A percentile compares a stretch with the other conserved stretches of the same genome.
Conservation (phyloP, 2,888 invertebrate species). For the Podabrus alpinus region DNA sequence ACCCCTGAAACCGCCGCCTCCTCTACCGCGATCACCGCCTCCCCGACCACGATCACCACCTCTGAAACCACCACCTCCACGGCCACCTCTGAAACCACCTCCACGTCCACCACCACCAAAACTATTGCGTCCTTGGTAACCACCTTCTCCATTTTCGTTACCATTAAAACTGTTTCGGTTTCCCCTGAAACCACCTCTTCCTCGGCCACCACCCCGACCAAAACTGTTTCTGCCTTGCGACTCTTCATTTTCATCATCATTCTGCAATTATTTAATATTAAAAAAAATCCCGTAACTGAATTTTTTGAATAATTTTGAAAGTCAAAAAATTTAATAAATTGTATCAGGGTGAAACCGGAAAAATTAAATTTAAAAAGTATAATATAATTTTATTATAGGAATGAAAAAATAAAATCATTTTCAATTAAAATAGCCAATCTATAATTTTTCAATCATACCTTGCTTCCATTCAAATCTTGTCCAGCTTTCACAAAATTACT, state of each 20-base stretch:
- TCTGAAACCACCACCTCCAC: slow-evolving; percentile 38
- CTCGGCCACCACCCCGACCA: not conserved
- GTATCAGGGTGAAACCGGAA: no score
- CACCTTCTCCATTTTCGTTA: not conserved
- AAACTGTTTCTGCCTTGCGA: slow-evolving; percentile 27
- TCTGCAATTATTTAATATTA: slow-evolving; percentile 21
- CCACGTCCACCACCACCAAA: slow-evolving; percentile 39
- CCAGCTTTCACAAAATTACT: slow-evolving; percentile 72
- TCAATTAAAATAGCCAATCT: no score
- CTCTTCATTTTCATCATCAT: slow-evolving; percentile 28
- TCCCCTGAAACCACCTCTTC: not conserved
- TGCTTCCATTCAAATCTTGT: not conserved
- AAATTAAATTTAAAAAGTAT: no score
- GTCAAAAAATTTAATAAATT: no score
- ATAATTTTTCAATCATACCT: not conserved
- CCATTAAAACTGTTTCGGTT: not conserved
- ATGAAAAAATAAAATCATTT: no score
- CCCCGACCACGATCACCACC: slow-evolving; percentile 33
- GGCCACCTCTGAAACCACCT: slow-evolving; percentile 33
- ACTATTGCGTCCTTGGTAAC: slow-evolving; percentile 28
- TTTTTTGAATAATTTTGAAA: no score
- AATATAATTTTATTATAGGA: no score
- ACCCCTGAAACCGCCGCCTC: slow-evolving; percentile 40
- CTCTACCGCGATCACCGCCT: slow-evolving; percentile 43
- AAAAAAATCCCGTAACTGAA: no score